Base-by-base conservation (phyloP, 2,888 invertebrate genomes). In the Helleia helle region DNA sequence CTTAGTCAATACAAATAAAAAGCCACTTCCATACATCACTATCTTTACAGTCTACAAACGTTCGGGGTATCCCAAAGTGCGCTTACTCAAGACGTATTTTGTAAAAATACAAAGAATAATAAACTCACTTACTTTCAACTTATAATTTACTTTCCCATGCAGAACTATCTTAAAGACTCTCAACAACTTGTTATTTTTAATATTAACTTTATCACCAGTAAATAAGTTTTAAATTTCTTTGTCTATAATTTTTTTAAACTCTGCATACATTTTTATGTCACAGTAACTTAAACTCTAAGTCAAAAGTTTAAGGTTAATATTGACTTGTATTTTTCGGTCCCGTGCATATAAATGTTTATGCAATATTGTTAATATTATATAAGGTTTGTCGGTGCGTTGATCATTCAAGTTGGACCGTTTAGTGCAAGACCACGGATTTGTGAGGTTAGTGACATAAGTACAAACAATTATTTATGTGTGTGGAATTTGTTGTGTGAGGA, bases 331-430 rank as follows among this genome's bases (percentile, higher is more conserved):
- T n/a, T n/a, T n/a, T n/a, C n/a, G n/a, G n/a, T n/a, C n/a, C n/a
- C 65, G 65, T 54, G 60, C 68, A 66, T 69, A 67, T 71, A 54
- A 58, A 52, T 56, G 83, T 83, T 84, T 77, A 76, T 84, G 83
- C 83, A 84, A 84, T 76, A 81, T 70, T 77, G 66, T 80, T 76
- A 69, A 69, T 81, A 84, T 84, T 83, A 83, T 83, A 84, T 83
- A 84, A 83, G 79, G 56, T 74, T 71, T 65, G 62, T 58, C 51
- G 46, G 58, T 53, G 54, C 52, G 55, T 52, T 46, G 43, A 62
- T 58, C 80, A 83, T 67, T 81, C 69, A 65, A 46, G 62, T 58
- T 65, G 66, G 66, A 70, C 48, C 65, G 62, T 53, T 52, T 61
- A 65, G 73, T 79, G 80, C 71, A n/a, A n/a, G n/a, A n/a, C n/a